Evolutionary conservation across 1,140 invertebrate species (phyloP), one percentile per base, ranked within the genome.

Genomic region (Telenomus remus): DNA sequence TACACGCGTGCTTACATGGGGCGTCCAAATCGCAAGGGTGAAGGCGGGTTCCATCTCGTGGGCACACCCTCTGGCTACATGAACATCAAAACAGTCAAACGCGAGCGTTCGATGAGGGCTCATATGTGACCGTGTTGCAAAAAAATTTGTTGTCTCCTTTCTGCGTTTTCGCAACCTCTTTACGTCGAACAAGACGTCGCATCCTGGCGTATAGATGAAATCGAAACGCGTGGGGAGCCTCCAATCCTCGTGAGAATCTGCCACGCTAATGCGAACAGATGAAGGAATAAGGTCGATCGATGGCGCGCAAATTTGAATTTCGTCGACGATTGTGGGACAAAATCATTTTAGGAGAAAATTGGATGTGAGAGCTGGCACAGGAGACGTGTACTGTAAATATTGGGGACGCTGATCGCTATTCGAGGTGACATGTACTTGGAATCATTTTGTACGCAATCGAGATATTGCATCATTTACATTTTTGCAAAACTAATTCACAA

Each of bases 1-100:
- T 81, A 83, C 80, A 84, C 79, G 81, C 81, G 81, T 82, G 80
- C 81, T 82, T 80, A 61, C 74, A 66, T 78, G 77, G 82, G 83
- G 81, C 81, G 80, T 76, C 81, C 80, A 83, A 84, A 82, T 82
- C 65, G 59, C 72, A 66, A 65, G 80, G 76, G 76, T 78, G 80
- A 82, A 82, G 82, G 82, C 79, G 69, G 69, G 74, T 72, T 79
- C 56, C 61, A 44, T 19, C 34, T 71, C 57, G 75, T 73, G 55
- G 75, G 75, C 75, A 78, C 75, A 78, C 76, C 76, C 76, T 78
- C 76, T 64, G 70, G 69, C 65, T 49, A 54, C 70, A 57, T 46
- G 69, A 70, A 72, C 76, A 66, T 69, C 64, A 69, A 78, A 73
- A 74, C 70, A 74, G 70, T 60, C 60, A 63, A 70, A 72, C 65